Base-by-base conservation (phyloP, 2,888 invertebrate species). In the Orthosia cruda region DNA sequence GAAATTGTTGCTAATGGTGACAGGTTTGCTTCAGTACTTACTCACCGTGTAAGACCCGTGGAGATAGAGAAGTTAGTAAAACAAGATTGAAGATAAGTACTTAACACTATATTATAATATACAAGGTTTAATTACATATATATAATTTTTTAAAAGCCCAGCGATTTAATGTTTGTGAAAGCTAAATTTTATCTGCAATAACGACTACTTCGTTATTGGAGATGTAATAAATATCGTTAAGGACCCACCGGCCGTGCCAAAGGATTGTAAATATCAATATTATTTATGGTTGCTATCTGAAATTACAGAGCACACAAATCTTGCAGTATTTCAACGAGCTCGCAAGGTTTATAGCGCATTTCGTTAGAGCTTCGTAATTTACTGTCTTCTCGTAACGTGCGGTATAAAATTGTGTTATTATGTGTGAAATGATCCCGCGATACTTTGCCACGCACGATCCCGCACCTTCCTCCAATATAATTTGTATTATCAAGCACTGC, bases 261-360 rank as follows among this genome's bases (percentile, higher is more conserved):
- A 40, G 32, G 26, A 45, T 55, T 77, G 49, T 55, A 54, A 64
- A 64, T 74, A 49, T 50, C 20, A 26, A 54, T 52, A 63, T 63
- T 55, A 59, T 64, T 64, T 59, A 61, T 64, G 26, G 64, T 26
- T 59, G 54, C 26, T 69, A 20, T 59, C 68, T 65, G 50, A 69
- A 68, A 65, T 75, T 45, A 61, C 20, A 61, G 54, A 59, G 55
- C 59, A 50, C 74, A 50, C 23, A 68, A 69, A 62, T 67, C 26
- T 49, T 61, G 61, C 54, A 5, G 45, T 55, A 63, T 63, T 74
- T 67, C 18, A 47, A 57, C n/a, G 57, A 59, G 40, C 57, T 50
- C 11, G 18, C 15, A 45, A 18, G 23, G 67, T 74, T 23, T 52
- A 67, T 57, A 13, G 20, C 47, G 15, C 52, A 26, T 45, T n/a